Conservation (phyloP, 2,797 vertebrate species). For the Gymnoscopelus microlampas region DNA sequence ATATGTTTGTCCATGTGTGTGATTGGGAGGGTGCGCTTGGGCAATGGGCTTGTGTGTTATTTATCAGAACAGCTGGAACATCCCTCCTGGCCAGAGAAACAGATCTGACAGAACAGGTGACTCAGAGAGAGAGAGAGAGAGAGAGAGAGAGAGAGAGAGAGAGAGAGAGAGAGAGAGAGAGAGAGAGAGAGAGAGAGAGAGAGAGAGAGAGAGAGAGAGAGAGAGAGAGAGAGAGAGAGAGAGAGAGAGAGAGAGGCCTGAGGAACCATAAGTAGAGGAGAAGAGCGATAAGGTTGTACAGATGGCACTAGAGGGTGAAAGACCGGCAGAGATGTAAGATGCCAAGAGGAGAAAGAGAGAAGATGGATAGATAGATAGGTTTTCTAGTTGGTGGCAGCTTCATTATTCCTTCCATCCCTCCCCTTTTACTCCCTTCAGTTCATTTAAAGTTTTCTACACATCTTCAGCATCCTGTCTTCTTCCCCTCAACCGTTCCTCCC, state of each 20-base stretch:
- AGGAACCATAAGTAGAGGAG: conserved; percentile 5
- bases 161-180: conserved; percentile 3
- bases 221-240: conserved; percentile 8
- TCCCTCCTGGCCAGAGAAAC: background rate
- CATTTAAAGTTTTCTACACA: background rate
- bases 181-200: background rate
- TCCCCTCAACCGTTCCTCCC: background rate
- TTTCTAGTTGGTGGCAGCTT: background rate
- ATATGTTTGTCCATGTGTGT: background rate
- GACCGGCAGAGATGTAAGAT: background rate
- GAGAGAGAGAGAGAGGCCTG: conserved; percentile 3
- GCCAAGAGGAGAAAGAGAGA: background rate
- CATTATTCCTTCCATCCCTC: background rate
- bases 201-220: background rate
- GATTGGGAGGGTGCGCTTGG: background rate
- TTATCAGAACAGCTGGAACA: conserved; percentile 4
- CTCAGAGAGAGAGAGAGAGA: background rate
- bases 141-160: background rate
- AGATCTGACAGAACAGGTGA: too few species aligned
- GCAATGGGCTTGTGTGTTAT: background rate
- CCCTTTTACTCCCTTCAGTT: conserved; percentile 4
- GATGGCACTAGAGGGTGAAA: conserved; percentile 29
- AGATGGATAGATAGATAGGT: background rate
- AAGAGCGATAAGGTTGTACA: conserved; percentile 24
- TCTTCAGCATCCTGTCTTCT: conserved; percentile 10